Conservation (phyloP, 2,797 vertebrate genomes). For the Strix occidentalis region DNA sequence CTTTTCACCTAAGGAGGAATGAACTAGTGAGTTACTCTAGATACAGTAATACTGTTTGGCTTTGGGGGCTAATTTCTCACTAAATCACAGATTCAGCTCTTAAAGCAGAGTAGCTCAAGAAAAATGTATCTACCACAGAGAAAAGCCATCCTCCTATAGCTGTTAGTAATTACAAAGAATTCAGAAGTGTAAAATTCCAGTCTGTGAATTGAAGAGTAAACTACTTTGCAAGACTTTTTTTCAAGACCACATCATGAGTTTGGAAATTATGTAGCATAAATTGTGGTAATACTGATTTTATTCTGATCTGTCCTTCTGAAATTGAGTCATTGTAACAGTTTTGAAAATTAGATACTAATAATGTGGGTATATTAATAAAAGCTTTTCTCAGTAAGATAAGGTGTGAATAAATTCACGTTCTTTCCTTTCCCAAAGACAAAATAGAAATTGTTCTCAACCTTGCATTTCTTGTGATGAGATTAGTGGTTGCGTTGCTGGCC, state of each 20-base stretch:
- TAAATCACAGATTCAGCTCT: neutral
- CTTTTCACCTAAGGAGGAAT: neutral
- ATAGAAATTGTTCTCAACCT: neutral
- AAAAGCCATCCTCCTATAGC: neutral
- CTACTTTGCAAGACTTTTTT: neutral
- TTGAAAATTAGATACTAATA: neutral
- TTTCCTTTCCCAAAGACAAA: neutral
- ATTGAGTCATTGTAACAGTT: neutral
- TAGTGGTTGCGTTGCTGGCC: neutral
- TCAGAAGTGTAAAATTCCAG: neutral
- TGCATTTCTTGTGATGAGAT: constrained; percentile 7
- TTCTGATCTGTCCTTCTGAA: neutral
- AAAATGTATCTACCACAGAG: neutral
- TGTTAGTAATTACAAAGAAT: neutral
- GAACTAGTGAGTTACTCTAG: neutral
- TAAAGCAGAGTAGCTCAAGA: neutral
- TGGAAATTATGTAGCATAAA: neutral
- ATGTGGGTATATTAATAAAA: neutral
- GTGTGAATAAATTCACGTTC: neutral
- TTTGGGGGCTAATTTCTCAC: neutral
- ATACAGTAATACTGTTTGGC: neutral
- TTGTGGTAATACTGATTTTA: neutral
- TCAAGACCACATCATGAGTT: neutral
- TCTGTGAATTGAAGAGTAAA: neutral
- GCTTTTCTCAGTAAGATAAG: neutral